Evolutionary conservation across 2,113 vertebrate genomes (phyloP), one percentile per base, ranked within the genome.

Genomic region (Paradoxurus hermaphroditus): DNA sequence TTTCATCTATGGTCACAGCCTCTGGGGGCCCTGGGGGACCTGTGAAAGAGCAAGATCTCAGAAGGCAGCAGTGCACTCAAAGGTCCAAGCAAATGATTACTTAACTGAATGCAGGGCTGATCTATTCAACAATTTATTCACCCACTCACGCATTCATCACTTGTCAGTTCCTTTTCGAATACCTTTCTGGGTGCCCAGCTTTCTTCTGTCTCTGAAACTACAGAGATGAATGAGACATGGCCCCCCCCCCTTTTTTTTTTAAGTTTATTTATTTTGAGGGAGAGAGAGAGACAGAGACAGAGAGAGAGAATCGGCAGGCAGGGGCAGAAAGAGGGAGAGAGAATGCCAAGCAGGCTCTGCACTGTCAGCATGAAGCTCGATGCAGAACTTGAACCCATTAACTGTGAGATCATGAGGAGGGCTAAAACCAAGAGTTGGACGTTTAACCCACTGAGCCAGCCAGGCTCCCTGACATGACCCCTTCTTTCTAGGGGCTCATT

Each of bases 21-120:
- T 99, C 99, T 13, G 99, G 99, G 4, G 99, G 99, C 0, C 99
- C 99, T 0, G 99, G 99, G 93, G 99, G 99, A 98, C 99, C 99
- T 99, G 98, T 87, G 86, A 97, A 97, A 95, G 98, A 97, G 7
- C 63, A 15, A 96, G 14, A 90, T 18, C 94, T 41, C 51, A 78
- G 68, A n/a, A 56, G 2, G 13, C 11, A 67, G 10, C 27, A 6
- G 3, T 1, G 11, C 3, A 25, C n/a, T 21, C 89, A n/a, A 14
- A 49, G 7, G 34, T 46, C 27, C 18, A 27, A 34, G 36, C 1
- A 3, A 31, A 10, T 3, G 19, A 39, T 34, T 21, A 27, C 12
- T 9, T 0, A 8, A 2, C 25, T 12, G 41, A 44, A 14, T 1
- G 23, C 34, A 65, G 7, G 9, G 46, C 18, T 51, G 67, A 53